Percentiles rank a stretch among this genome's conserved stretches.
Evolutionary conservation across 2,797 vertebrate species (phyloP).

Genomic region (Myotis findleyi): DNA sequence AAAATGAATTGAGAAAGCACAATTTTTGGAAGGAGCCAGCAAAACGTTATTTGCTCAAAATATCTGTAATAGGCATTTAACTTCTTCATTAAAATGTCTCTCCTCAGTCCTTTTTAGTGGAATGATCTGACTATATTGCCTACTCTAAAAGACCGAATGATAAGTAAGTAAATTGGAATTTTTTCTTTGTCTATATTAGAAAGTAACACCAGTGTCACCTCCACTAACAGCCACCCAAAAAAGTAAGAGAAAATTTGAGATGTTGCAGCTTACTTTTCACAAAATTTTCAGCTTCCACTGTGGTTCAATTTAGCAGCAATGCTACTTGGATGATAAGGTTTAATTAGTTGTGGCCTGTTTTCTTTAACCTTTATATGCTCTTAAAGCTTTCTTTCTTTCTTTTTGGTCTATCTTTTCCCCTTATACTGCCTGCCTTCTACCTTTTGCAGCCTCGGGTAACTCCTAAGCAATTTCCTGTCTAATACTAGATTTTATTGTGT

Average conservation of each 20-base stretch:
- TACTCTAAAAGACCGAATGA: slow-evolving; percentile 25
- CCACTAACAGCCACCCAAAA: slow-evolving; percentile 30
- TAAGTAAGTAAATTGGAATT: slow-evolving; percentile 50
- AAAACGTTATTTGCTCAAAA: slow-evolving; percentile 67
- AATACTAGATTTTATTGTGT: slow-evolving; percentile 81
- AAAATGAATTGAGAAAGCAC: slow-evolving; percentile 64
- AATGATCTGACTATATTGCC: neutral
- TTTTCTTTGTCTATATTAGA: slow-evolving; percentile 29
- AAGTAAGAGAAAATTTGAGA: neutral
- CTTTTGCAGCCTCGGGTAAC: slow-evolving; percentile 78
- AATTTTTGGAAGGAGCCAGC: slow-evolving; percentile 58
- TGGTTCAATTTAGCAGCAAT: slow-evolving; percentile 73
- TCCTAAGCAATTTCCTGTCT: slow-evolving; percentile 83
- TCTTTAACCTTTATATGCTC: slow-evolving; percentile 85
- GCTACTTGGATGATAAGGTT: slow-evolving; percentile 85
- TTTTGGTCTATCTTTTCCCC: slow-evolving; percentile 74
- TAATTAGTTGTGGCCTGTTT: slow-evolving; percentile 88
- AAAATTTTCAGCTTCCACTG: slow-evolving; percentile 75
- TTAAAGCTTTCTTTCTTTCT: slow-evolving; percentile 69
- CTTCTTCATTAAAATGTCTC: slow-evolving; percentile 58
- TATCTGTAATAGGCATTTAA: slow-evolving; percentile 50
- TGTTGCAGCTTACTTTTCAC: slow-evolving; percentile 59
- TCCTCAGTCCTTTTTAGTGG: slow-evolving; percentile 45
- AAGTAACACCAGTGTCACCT: neutral
- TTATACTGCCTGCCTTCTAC: slow-evolving; percentile 81